A percentile compares a stretch with the other conserved stretches of the same genome.
These are phyloP conservation scores for Platyura marginata DNA, from an alignment of 1,140 invertebrate species.

Conservation along the genomic window DNA sequence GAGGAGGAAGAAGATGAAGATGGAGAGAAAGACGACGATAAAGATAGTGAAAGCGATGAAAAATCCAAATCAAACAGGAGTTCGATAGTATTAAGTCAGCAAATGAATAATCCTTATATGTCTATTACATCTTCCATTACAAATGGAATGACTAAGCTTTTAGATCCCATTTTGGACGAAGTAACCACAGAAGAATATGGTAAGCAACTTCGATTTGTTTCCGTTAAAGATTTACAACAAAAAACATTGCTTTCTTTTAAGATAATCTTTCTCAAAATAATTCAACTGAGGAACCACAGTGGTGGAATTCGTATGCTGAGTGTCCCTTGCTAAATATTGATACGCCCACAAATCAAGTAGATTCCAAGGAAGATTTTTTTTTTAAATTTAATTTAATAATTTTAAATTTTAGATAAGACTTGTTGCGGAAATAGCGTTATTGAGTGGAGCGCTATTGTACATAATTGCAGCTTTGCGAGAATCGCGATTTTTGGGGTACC, in stretches of 20 bases:
- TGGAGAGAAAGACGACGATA: background rate
- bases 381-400: background rate
- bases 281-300: constrained; percentile 17
- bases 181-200: too few species aligned
- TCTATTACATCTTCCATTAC: background rate
- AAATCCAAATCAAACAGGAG: background rate
- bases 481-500: constrained; percentile 60
- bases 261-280: too few species aligned
- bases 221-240: too few species aligned
- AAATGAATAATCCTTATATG: background rate
- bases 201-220: too few species aligned
- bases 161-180: background rate
- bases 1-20: constrained; percentile 15
- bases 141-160: background rate
- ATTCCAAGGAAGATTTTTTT: too few species aligned
- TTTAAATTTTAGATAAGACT: constrained; percentile 33
- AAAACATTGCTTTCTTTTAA: too few species aligned
- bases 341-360: constrained; percentile 15
- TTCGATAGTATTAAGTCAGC: background rate
- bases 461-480: constrained; percentile 64
- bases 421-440: constrained; percentile 45
- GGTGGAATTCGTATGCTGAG: constrained; percentile 22
- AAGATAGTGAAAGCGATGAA: background rate
- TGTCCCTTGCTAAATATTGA: constrained; percentile 23
- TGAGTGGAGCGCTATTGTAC: constrained; percentile 59